Conservation (phyloP, 2,113 vertebrate species). For the Acanthisitta chloris region DNA sequence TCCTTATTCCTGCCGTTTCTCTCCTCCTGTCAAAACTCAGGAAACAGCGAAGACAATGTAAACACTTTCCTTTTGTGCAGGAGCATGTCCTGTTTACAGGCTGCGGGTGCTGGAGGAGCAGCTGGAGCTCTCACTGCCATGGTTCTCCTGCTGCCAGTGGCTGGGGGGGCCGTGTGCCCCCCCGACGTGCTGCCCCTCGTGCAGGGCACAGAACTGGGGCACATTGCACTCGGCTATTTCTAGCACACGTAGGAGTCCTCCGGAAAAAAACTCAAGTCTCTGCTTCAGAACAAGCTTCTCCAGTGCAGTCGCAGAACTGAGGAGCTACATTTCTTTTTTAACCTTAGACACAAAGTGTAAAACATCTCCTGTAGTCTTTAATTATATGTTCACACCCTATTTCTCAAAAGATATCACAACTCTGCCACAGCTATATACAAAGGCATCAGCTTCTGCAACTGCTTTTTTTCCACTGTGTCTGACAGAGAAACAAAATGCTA, state of each 20-base stretch:
- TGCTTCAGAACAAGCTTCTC: conserved; percentile 24
- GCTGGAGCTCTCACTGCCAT: neutral
- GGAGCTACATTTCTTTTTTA: neutral
- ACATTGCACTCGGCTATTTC: neutral
- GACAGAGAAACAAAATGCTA: neutral
- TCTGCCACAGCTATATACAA: neutral
- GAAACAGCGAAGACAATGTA: neutral
- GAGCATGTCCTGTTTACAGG: neutral
- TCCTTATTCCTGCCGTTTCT: neutral
- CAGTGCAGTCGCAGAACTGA: neutral
- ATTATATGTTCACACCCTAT: conserved; percentile 40
- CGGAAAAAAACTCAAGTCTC: neutral
- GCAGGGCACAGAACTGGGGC: conserved; percentile 15
- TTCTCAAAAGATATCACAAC: conserved; percentile 37
- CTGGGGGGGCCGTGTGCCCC: neutral
- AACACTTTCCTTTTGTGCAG: neutral
- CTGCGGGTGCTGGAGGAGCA: neutral
- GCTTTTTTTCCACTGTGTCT: neutral
- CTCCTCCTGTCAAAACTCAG: neutral
- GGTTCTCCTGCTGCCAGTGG: neutral
- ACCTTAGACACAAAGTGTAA: conserved; percentile 6
- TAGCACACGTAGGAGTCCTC: conserved; percentile 24
- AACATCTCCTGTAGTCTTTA: neutral
- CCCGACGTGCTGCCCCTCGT: accelerated
- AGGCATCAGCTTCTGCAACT: neutral